phyloP scores from a whole-genome alignment of 2,888 invertebrate species.

The Erebia ligea region DNA sequence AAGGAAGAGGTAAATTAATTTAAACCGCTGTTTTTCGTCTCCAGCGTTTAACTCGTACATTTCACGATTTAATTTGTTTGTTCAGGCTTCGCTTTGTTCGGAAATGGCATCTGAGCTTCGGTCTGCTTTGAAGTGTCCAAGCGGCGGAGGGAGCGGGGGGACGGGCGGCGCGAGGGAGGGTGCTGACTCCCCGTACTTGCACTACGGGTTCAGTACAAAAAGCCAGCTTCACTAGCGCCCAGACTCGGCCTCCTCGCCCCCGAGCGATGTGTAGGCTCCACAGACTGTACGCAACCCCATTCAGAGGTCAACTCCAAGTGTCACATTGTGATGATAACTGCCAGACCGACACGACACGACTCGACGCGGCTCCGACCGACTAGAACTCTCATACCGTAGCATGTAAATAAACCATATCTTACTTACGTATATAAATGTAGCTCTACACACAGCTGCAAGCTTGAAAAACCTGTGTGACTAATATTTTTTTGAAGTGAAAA shows the following conservation, averaged over 20 bases:
- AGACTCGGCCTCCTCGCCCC: slow-evolving; percentile 71
- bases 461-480: not conserved
- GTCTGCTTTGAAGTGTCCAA: slow-evolving; percentile 86
- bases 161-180: slow-evolving; percentile 71
- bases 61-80: slow-evolving; percentile 47
- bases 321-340: slow-evolving; percentile 28
- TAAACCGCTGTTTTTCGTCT: slow-evolving; percentile 42
- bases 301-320: slow-evolving; percentile 28
- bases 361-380: not conserved
- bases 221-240: slow-evolving; percentile 79
- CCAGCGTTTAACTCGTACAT: slow-evolving; percentile 33
- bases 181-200: slow-evolving; percentile 84
- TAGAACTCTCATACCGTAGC: slow-evolving; percentile 19
- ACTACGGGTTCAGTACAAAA: slow-evolving; percentile 85
- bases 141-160: slow-evolving; percentile 69
- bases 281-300: slow-evolving; percentile 36
- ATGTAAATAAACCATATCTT: slow-evolving; percentile 46
- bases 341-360: slow-evolving; percentile 27
- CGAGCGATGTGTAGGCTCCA: slow-evolving; percentile 73
- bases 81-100: slow-evolving; percentile 87
- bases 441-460: not conserved
- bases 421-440: slow-evolving; percentile 15
- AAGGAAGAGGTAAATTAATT: slow-evolving; percentile 75
- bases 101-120: slow-evolving; percentile 89
- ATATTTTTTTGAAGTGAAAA: not conserved